These are phyloP conservation scores for Nipponia nippon DNA, from an alignment of 2,113 vertebrate genomes.

Conservation along the genomic window DNA sequence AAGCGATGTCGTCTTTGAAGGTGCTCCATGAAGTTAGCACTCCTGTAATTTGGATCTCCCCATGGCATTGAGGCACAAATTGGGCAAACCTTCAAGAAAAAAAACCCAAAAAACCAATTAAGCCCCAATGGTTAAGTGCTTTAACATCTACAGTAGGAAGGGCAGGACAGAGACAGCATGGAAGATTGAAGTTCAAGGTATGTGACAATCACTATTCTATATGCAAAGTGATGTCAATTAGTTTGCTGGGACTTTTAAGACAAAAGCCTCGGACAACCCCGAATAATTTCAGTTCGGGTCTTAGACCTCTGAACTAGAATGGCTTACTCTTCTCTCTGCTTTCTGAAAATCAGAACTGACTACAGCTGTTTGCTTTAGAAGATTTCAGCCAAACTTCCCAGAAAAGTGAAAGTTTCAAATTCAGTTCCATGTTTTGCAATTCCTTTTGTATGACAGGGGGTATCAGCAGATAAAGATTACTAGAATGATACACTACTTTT, in stretches of 20 bases:
- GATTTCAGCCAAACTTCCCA: not conserved
- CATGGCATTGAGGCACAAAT: slow-evolving; percentile 99
- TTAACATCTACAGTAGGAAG: not conserved
- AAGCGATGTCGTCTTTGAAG: slow-evolving; percentile 92
- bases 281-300: not conserved
- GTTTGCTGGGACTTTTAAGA: not conserved
- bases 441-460: not conserved
- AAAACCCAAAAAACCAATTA: not conserved
- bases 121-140: not conserved
- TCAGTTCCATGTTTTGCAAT: not conserved
- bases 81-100: slow-evolving; percentile 87
- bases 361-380: not conserved
- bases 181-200: not conserved
- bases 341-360: not conserved
- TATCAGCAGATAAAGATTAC: not conserved
- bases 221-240: not conserved
- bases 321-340: not conserved
- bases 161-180: not conserved
- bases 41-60: slow-evolving; percentile 95
- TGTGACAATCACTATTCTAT: not conserved
- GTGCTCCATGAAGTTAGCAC: slow-evolving; percentile 95
- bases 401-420: not conserved
- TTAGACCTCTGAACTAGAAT: not conserved
- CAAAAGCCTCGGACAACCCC: not conserved
- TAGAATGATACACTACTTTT: not conserved